Evolutionary conservation across 2,113 vertebrate species (phyloP).

Genomic region (Oncorhynchus gorbuscha): DNA sequence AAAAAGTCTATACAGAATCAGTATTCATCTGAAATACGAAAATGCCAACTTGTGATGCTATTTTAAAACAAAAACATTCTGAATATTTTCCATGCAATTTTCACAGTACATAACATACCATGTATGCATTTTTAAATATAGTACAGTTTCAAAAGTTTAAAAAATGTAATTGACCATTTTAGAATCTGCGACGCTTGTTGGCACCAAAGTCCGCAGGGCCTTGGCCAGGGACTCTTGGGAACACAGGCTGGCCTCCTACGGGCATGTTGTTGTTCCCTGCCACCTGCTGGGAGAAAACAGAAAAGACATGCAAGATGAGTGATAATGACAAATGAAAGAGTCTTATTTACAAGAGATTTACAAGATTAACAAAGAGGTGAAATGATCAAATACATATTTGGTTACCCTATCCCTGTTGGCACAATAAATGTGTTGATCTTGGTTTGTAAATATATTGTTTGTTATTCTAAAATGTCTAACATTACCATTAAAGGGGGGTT

Average conservation of each 20-base stretch:
- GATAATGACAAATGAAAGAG: too few species aligned
- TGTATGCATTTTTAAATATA: conserved; percentile 38
- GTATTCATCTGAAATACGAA: conserved; percentile 11
- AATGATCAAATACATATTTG: too few species aligned
- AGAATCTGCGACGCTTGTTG: conserved; percentile 77
- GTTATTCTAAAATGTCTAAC: not conserved
- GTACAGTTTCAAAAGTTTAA: conserved; percentile 29
- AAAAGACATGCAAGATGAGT: too few species aligned
- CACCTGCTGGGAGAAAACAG: conserved; percentile 32
- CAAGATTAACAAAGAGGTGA: too few species aligned
- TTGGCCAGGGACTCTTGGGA: conserved; percentile 58
- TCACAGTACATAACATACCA: conserved; percentile 22
- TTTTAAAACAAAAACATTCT: conserved; percentile 29
- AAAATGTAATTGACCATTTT: conserved; percentile 22
- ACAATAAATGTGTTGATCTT: not conserved
- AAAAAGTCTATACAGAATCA: conserved; percentile 8
- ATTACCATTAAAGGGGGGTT: conserved; percentile 54
- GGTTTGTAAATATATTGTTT: not conserved
- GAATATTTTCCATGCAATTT: not conserved
- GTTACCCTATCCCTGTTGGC: not conserved
- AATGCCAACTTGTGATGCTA: conserved; percentile 1
- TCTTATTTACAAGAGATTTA: too few species aligned
- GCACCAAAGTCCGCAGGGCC: conserved; percentile 71
- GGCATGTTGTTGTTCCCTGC: conserved; percentile 65
- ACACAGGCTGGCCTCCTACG: conserved; percentile 58